A percentile compares a stretch with the other conserved stretches of the same genome.
Conservation (phyloP, 2,888 invertebrate genomes). For the Eupithecia pulchellata region DNA sequence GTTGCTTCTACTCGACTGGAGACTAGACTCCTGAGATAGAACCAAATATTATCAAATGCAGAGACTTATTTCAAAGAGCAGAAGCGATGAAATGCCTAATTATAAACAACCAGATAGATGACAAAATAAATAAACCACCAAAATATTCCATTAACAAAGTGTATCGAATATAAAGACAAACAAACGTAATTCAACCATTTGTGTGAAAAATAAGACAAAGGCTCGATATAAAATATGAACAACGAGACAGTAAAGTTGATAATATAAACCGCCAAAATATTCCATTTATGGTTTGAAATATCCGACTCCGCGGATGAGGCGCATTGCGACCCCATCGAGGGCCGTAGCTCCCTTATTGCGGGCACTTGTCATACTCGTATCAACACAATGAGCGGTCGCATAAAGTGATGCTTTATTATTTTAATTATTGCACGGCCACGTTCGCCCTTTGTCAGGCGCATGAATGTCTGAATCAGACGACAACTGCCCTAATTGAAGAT, state of each 20-base stretch:
- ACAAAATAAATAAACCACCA: background rate
- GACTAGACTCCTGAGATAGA: background rate
- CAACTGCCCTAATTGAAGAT: constrained; percentile 73
- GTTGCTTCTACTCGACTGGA: background rate
- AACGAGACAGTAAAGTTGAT: constrained; percentile 16
- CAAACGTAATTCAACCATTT: background rate
- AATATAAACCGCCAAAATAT: constrained; percentile 33
- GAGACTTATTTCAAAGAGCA: background rate
- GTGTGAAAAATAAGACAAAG: background rate
- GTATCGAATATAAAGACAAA: background rate
- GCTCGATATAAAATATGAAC: constrained; percentile 7
- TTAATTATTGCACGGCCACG: constrained; percentile 82
- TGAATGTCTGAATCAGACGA: constrained; percentile 65
- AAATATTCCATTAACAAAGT: no score
- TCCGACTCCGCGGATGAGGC: constrained; percentile 29
- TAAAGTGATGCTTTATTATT: constrained; percentile 81
- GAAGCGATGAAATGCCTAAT: background rate
- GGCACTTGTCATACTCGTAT: constrained; percentile 85
- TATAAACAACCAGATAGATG: background rate
- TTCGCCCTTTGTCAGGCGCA: constrained; percentile 75
- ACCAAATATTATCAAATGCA: background rate
- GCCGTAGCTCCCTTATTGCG: constrained; percentile 72
- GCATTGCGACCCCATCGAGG: constrained; percentile 55
- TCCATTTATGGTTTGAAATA: constrained; percentile 32
- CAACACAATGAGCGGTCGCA: constrained; percentile 70